These are phyloP conservation scores for Xanthia icteritia DNA, from an alignment of 2,888 invertebrate species.

Conservation along the genomic window DNA sequence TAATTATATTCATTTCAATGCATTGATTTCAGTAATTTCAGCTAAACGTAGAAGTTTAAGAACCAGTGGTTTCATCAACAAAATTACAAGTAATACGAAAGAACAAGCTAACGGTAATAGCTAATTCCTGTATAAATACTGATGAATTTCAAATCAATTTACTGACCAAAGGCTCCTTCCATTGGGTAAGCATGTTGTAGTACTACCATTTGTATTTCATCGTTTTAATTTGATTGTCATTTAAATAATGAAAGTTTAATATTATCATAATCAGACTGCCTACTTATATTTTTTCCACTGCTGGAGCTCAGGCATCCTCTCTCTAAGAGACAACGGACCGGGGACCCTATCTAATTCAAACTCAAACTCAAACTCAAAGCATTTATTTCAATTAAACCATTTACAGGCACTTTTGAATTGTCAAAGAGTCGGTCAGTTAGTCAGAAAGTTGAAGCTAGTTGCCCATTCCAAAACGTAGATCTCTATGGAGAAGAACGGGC, in stretches of 20 bases:
- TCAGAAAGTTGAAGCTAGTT: too few species aligned
- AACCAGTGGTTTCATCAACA: constrained; percentile 16
- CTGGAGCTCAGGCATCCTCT: neutral
- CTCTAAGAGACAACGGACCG: neutral
- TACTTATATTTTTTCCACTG: neutral
- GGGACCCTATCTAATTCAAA: neutral
- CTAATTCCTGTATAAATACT: constrained; percentile 36
- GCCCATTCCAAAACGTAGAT: too few species aligned
- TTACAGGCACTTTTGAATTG: too few species aligned
- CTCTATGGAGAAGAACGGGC: too few species aligned
- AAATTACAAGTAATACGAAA: constrained; percentile 6
- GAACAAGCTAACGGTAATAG: constrained; percentile 42
- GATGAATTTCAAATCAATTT: constrained; percentile 22
- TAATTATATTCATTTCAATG: neutral
- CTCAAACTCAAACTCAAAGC: too few species aligned
- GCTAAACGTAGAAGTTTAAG: constrained; percentile 11
- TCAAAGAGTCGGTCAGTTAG: too few species aligned
- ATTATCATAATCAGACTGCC: neutral
- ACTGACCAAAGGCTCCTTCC: neutral
- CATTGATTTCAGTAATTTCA: neutral
- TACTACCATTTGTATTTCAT: neutral
- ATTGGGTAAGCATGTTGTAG: constrained; percentile 39
- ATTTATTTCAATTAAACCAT: too few species aligned
- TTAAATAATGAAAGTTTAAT: neutral
- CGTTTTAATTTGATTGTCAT: neutral